Evolutionary conservation across 2,888 invertebrate genomes (phyloP).

Genomic region (Pediacus dermestoides): DNA sequence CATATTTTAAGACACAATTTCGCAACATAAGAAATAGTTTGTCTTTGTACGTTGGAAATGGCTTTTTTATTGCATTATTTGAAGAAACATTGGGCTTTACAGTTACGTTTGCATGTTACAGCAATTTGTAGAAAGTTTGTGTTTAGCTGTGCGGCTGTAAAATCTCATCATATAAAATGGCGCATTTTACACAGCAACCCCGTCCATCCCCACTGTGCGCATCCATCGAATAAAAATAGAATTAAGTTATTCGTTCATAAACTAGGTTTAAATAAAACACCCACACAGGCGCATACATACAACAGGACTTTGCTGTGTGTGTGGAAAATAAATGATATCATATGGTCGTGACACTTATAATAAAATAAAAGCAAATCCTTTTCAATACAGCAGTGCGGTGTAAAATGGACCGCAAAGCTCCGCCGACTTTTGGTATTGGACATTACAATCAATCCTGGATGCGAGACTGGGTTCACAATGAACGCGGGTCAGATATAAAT

Average conservation of each 20-base stretch:
- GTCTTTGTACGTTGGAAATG: constrained; percentile 28
- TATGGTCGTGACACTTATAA: constrained; percentile 31
- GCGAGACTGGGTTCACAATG: constrained; percentile 27
- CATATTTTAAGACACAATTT: constrained; percentile 12
- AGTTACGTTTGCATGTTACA: constrained; percentile 28
- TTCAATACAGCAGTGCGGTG: constrained; percentile 11
- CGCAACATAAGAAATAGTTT: constrained; percentile 20
- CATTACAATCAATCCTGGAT: constrained; percentile 29
- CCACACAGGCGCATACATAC: constrained; percentile 18
- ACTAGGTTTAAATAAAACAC: constrained; percentile 34
- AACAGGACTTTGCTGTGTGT: too few species aligned
- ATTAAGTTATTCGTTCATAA: constrained; percentile 29
- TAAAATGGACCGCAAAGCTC: constrained; percentile 24
- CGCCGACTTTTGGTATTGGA: constrained; percentile 27
- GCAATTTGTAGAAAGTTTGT: constrained; percentile 27
- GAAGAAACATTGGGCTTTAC: constrained; percentile 29
- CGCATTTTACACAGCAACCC: constrained; percentile 1
- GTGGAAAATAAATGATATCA: constrained; percentile 35
- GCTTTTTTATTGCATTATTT: constrained; percentile 33
- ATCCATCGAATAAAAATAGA: constrained; percentile 23
- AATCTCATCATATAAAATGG: constrained; percentile 4
- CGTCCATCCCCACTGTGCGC: constrained; percentile 8
- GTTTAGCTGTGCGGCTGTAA: constrained; percentile 12
- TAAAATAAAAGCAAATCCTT: constrained; percentile 18
- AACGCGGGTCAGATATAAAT: constrained; percentile 21